phyloP scores from a whole-genome alignment of 2,888 invertebrate genomes.

The Caenorhabditis zanzibari region DNA sequence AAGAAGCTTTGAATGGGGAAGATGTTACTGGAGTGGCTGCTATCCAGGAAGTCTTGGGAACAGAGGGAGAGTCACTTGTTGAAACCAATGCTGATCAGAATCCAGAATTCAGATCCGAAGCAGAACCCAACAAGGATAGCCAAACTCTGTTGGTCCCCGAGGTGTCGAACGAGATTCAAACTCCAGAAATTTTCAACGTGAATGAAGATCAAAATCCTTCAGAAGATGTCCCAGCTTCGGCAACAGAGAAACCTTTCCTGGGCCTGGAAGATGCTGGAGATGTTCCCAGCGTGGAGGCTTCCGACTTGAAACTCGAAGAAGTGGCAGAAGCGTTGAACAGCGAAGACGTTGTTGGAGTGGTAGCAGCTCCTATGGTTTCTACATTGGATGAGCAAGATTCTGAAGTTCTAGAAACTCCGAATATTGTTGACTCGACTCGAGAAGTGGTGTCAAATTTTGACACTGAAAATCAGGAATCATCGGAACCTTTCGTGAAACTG shows the following conservation, averaged over 20 bases:
- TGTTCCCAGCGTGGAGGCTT: neutral
- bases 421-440: neutral
- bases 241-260: neutral
- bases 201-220: neutral
- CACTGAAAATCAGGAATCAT: neutral
- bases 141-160: neutral
- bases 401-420: neutral
- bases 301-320: neutral
- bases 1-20: neutral
- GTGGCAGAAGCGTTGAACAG: neutral
- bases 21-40: neutral
- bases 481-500: neutral
- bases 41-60: too few species aligned
- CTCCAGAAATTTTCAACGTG: neutral
- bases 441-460: too few species aligned
- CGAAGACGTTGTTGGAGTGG: slow-evolving; percentile 1
- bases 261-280: slow-evolving; percentile 1
- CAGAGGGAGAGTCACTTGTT: too few species aligned
- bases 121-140: neutral
- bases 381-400: neutral
- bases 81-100: neutral
- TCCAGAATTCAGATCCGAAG: neutral
- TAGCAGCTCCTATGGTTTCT: neutral
- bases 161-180: neutral
- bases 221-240: neutral